Percentiles rank a stretch among this genome's conserved stretches.
phyloP scores from a whole-genome alignment of 1,140 invertebrate species.

The Ctenoplectra terminalis region DNA sequence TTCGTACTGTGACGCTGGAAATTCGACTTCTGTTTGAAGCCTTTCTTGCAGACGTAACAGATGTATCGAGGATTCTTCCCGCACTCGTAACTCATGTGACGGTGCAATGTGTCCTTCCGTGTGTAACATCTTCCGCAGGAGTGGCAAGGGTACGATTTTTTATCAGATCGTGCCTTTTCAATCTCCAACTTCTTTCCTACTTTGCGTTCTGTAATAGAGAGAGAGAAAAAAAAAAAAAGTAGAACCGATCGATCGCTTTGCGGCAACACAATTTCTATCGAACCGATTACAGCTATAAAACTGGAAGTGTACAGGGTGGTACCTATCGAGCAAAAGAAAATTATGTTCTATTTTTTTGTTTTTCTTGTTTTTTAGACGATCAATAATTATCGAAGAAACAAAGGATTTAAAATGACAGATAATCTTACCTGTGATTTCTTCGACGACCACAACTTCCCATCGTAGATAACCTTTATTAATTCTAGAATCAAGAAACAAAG shows the following conservation, averaged over 20 bases:
- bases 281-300: no score
- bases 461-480: no score
- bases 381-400: neutral
- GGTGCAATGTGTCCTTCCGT: slow-evolving; percentile 73
- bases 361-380: neutral
- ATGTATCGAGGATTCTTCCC: slow-evolving; percentile 80
- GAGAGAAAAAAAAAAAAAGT: neutral
- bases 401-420: neutral
- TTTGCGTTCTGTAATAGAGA: slow-evolving; percentile 3
- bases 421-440: neutral
- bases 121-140: slow-evolving; percentile 79
- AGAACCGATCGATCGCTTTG: neutral
- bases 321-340: no score
- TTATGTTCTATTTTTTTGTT: no score
- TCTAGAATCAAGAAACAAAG: neutral
- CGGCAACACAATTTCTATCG: neutral
- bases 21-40: slow-evolving; percentile 78
- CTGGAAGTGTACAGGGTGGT: no score
- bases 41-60: slow-evolving; percentile 78
- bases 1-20: no score
- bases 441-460: no score
- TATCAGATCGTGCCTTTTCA: neutral
- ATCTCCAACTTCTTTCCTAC: neutral
- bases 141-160: slow-evolving; percentile 62
- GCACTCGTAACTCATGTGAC: slow-evolving; percentile 80